Evolutionary conservation across 1,140 invertebrate genomes (phyloP).

Genomic region (Sinonovacula constricta): DNA sequence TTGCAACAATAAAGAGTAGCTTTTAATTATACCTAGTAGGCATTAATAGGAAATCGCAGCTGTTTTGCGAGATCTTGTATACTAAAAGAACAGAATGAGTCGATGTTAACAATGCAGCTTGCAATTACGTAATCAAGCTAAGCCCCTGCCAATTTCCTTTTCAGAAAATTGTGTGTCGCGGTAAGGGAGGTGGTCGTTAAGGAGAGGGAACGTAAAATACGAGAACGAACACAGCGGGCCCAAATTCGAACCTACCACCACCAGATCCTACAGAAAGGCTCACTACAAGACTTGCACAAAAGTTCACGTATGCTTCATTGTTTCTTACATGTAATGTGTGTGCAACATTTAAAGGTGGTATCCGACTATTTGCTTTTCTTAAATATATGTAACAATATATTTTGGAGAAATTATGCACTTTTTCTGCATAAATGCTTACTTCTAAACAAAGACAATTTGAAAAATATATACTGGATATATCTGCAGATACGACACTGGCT

Average conservation of each 20-base stretch:
- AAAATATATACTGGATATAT: too few relatives aligned
- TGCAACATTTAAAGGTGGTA: too few relatives aligned
- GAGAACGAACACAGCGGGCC: conserved; percentile 31
- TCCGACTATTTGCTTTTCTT: too few relatives aligned
- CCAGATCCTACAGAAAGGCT: conserved; percentile 32
- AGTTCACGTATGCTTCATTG: too few relatives aligned
- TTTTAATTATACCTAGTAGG: neutral
- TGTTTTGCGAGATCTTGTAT: neutral
- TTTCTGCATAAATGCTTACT: too few relatives aligned
- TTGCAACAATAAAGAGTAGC: neutral
- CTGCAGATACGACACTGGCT: too few relatives aligned
- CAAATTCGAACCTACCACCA: conserved; percentile 40
- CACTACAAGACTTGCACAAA: conserved; percentile 6
- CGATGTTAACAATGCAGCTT: neutral
- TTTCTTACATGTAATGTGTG: too few relatives aligned
- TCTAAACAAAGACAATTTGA: too few relatives aligned
- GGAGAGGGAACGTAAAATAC: conserved; percentile 31
- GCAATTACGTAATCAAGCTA: neutral
- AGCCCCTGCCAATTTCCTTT: neutral
- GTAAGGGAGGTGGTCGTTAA: conserved; percentile 32
- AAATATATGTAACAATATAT: too few relatives aligned
- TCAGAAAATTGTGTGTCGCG: conserved; percentile 35
- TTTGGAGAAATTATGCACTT: too few relatives aligned
- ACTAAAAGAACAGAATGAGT: neutral
- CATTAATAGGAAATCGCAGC: too few relatives aligned